Evolutionary conservation across 2,113 vertebrate genomes (phyloP), one percentile per base, ranked within the genome.

Genomic region (Oncorhynchus clarkii): DNA sequence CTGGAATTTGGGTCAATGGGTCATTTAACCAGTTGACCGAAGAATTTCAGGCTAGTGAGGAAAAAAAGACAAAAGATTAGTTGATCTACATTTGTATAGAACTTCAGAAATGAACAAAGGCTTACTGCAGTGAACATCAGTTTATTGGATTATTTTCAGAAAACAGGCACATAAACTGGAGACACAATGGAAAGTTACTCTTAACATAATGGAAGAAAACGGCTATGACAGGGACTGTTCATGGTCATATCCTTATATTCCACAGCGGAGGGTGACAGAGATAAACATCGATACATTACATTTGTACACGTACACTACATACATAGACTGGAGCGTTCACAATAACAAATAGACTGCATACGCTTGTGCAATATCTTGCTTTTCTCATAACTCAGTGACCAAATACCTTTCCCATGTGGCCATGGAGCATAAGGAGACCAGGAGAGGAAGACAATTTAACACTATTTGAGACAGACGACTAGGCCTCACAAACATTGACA

Each of bases 121-220:
- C 20, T 3, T 12, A 54, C 70, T 80, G 66, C 72, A 73, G 39
- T 83, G 72, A 80, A 67, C 64, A 74, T 31, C 27, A 0, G 29
- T 84, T 83, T 85, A 84, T 79, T 88, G 88, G 76, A 77, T 72
- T 74, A 26, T 20, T 31, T 9, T 80, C 54, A 60, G 73, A 82
- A 88, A 86, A 87, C 78, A 74, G 80, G 22, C 84, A 81, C 76
- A 80, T 57, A 31, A 82, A 49, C 65, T 76, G 66, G 67, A 80
- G 73, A 85, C 31, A 71, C 27, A 57, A 62, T 62, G 68, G 67
- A 80, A 75, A 85, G 48, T 29, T 27, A 76, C 62, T n/a, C 64
- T 59, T 59, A 82, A n/a, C 76, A 59, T 67, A 76, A 49, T 74
- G 76, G 62, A 83, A 82, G 83, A 75, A 82, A 64, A 86, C 82